Base-by-base conservation (phyloP, 2,888 invertebrate species). In the Rhingia rostrata region DNA sequence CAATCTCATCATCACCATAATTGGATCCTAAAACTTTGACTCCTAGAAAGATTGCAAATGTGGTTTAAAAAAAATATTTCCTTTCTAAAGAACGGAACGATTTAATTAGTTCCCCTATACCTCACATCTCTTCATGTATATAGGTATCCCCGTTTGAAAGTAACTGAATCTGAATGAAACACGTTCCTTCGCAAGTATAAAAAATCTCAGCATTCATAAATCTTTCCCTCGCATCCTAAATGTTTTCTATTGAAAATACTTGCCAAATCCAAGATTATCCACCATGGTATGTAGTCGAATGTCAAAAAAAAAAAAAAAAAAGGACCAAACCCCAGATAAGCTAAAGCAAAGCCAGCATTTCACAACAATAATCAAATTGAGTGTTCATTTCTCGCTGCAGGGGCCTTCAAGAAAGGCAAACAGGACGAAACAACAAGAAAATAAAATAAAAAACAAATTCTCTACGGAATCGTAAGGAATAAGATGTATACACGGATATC, bases 331-430 rank as follows among this genome's bases (percentile, higher is more conserved):
- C 22, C 22, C 54, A 56, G 61, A 69, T 58, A 64, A 78, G 58
- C 45, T 61, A 33, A 41, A 73, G 63, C 54, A 35, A 80, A 80
- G 64, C 73, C 79, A 84, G 63, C 69, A 80, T 63, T 22, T 73
- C 79, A 58, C 67, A 80, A 69, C 49, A 80, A 80, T 80, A 80
- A 84, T 80, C 83, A 84, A 84, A 84, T 84, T 84, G 83, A 74
- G 79, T 84, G 83, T 60, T 84, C 80, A 80, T 67, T 83, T 63
- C 72, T 67, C 33, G 67, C 72, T 72, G 32, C 41, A 35, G 72
- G 60, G 77, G n/a, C 22, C 56, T 14, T 54, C 30, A 41, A 45
- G 33, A 35, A 14, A 37, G 56, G 2, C 4, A 12, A 61, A 10
- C 6, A 22, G 32, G 10, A 39, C 4, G 14, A 63, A 49, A 43